phyloP scores from a whole-genome alignment of 2,113 vertebrate genomes.

The Steatornis caripensis region DNA sequence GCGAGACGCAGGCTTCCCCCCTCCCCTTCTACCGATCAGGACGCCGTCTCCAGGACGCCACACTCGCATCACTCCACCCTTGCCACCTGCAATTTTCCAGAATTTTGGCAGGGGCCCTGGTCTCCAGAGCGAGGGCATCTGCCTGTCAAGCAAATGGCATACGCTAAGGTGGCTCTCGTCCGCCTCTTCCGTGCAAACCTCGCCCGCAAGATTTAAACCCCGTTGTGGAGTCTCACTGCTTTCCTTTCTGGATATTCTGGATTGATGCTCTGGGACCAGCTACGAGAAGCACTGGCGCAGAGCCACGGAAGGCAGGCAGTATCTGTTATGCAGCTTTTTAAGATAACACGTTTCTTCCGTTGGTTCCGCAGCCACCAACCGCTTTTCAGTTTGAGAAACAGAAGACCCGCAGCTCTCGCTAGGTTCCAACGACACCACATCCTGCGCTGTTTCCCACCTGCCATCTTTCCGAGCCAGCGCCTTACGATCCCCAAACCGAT shows the following conservation, averaged over 20 bases:
- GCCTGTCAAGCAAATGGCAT: fast-evolving
- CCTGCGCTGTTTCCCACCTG: not conserved
- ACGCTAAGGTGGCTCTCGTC: not conserved
- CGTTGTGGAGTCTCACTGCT: not conserved
- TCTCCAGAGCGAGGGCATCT: not conserved
- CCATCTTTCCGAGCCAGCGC: not conserved
- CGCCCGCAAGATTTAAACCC: not conserved
- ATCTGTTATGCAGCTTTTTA: not conserved
- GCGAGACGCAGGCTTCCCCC: not conserved
- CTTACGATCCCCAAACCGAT: fast-evolving
- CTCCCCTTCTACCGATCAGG: not conserved
- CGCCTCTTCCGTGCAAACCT: not conserved
- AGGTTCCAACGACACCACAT: not conserved
- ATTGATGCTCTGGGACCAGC: not conserved
- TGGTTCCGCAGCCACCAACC: not conserved
- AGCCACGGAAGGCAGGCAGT: not conserved
- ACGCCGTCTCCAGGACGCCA: not conserved
- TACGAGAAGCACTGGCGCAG: not conserved
- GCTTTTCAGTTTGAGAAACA: not conserved
- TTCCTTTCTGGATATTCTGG: not conserved
- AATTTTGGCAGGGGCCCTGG: not conserved
- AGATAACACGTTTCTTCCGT: not conserved
- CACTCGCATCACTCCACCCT: not conserved
- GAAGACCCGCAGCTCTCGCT: not conserved
- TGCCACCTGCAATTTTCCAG: not conserved